These are phyloP conservation scores for Euphonia xanthogaster DNA, from an alignment of 2,797 vertebrate species.

Conservation along the genomic window DNA sequence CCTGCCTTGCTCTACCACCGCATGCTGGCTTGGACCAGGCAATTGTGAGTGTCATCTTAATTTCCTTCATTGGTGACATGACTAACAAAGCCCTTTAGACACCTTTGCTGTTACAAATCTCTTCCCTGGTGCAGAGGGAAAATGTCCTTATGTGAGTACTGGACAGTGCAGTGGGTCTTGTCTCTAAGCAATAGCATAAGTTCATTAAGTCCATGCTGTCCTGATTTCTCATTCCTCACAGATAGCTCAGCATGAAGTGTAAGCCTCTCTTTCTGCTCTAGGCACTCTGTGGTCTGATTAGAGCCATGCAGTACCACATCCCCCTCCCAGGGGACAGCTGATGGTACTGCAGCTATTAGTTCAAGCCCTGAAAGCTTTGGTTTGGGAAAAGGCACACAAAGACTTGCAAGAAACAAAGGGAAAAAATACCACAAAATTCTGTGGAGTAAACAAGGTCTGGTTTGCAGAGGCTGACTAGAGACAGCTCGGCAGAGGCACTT, in stretches of 20 bases:
- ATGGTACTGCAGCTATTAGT: not conserved
- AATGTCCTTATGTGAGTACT: not conserved
- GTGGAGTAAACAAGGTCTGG: conserved; percentile 5
- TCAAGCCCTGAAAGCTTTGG: not conserved
- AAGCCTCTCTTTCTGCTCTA: conserved; percentile 1
- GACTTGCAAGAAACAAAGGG: not conserved
- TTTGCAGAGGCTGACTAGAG: not conserved
- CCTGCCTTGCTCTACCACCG: not conserved
- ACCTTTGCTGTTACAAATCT: not conserved
- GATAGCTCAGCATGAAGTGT: not conserved
- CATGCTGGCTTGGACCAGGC: not conserved
- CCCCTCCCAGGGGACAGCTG: not conserved
- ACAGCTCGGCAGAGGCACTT: not conserved
- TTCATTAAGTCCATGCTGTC: not conserved
- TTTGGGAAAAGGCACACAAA: not conserved
- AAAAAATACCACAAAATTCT: conserved; percentile 1
- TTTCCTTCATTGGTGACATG: not conserved
- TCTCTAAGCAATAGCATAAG: not conserved
- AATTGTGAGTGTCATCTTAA: not conserved
- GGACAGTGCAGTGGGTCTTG: not conserved
- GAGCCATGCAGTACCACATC: not conserved
- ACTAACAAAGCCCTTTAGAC: not conserved
- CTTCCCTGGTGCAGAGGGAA: not conserved
- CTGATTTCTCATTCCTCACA: not conserved
- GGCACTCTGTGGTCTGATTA: not conserved